Percentiles rank a stretch among this genome's conserved stretches.
phyloP scores from a whole-genome alignment of 2,113 vertebrate genomes.

The Larimichthys crocea region DNA sequence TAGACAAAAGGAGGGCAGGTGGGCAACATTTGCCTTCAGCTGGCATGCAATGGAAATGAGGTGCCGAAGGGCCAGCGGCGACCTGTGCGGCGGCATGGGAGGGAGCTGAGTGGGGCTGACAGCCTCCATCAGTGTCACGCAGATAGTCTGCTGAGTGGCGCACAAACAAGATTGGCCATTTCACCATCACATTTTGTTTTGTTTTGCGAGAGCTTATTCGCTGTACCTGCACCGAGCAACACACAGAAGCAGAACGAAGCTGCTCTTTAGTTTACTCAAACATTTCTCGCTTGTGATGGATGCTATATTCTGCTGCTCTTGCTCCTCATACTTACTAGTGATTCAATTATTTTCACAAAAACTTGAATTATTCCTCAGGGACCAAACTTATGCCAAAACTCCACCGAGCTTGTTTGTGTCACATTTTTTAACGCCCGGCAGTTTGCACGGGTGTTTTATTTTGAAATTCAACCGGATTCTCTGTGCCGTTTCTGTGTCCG shows the following conservation, averaged over 20 bases:
- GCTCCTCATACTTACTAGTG: neutral
- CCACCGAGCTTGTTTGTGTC: too few species aligned
- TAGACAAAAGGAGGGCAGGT: conserved; percentile 64
- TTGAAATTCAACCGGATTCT: too few species aligned
- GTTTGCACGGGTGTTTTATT: too few species aligned
- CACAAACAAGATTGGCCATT: conserved; percentile 20
- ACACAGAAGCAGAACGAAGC: neutral
- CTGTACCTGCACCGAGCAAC: neutral
- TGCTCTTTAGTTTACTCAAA: neutral
- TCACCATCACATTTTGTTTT: neutral
- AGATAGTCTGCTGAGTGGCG: conserved; percentile 2
- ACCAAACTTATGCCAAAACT: too few species aligned
- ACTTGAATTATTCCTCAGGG: too few species aligned
- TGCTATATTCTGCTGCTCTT: neutral
- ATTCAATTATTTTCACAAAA: neutral
- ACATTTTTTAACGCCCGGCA: too few species aligned
- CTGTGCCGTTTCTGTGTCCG: too few species aligned
- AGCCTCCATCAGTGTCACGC: conserved; percentile 22
- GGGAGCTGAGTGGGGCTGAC: conserved; percentile 23
- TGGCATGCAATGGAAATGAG: conserved; percentile 61
- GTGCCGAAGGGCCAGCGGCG: conserved; percentile 48
- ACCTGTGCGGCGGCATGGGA: conserved; percentile 14
- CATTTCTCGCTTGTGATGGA: neutral
- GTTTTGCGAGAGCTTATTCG: neutral
- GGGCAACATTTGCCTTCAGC: conserved; percentile 64